Evolutionary conservation across 1,140 invertebrate genomes (phyloP).

Genomic region (Diachasma alloeum): DNA sequence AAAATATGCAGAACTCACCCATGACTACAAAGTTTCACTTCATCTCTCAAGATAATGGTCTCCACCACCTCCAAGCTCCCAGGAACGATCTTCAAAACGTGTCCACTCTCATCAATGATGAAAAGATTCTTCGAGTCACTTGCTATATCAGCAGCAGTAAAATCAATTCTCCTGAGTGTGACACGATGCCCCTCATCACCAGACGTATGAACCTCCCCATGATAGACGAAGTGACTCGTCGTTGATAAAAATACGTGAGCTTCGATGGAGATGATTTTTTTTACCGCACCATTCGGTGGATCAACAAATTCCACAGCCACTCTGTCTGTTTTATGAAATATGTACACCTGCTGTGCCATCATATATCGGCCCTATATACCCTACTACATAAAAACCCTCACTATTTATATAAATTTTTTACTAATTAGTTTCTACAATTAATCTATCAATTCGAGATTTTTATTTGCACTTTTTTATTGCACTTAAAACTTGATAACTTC

Average conservation of each 20-base stretch:
- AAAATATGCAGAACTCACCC: conserved; percentile 65
- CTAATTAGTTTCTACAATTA: no score
- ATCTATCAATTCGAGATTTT: no score
- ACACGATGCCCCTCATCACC: not conserved
- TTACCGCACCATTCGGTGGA: conserved; percentile 49
- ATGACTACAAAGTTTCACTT: conserved; percentile 70
- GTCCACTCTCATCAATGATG: conserved; percentile 70
- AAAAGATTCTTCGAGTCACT: conserved; percentile 69
- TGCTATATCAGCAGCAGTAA: conserved; percentile 69
- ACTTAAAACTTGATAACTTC: no score
- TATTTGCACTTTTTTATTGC: no score
- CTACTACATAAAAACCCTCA: not conserved
- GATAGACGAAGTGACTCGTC: conserved; percentile 51
- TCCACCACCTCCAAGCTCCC: conserved; percentile 66
- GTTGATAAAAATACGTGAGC: conserved; percentile 55
- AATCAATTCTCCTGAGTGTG: conserved; percentile 39
- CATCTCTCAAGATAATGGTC: conserved; percentile 72
- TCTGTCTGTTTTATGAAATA: conserved; percentile 56
- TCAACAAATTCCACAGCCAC: conserved; percentile 47
- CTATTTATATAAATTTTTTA: no score
- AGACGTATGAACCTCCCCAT: conserved; percentile 42
- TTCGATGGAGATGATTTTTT: conserved; percentile 49
- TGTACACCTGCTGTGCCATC: conserved; percentile 54
- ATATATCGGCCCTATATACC: conserved; percentile 21
- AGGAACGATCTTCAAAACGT: conserved; percentile 68